phyloP scores from a whole-genome alignment of 2,888 invertebrate species.

The Harpagoxenus sublaevis region DNA sequence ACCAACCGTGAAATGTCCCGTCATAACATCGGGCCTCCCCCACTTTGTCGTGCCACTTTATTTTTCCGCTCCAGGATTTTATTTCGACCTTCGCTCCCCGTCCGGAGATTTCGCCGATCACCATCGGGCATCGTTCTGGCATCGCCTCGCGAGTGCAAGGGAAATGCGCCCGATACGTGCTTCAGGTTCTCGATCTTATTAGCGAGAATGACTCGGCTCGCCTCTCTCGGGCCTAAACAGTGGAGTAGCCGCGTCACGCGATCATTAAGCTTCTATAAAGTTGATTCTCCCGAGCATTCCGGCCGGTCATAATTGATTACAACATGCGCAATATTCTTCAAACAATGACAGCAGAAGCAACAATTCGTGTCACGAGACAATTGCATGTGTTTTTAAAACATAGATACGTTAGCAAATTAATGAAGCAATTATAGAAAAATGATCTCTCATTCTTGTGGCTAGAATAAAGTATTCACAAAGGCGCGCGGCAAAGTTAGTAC shows the following conservation, averaged over 20 bases:
- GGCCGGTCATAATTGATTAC: conserved; percentile 47
- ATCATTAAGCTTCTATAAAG: conserved; percentile 70
- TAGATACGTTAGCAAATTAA: conserved; percentile 11
- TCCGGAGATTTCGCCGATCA: conserved; percentile 29
- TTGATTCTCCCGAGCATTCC: conserved; percentile 63
- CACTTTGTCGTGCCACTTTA: conserved; percentile 63
- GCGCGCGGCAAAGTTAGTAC: too few relatives aligned
- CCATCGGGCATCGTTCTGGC: conserved; percentile 14
- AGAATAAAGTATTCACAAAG: background rate
- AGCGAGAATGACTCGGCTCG: conserved; percentile 83
- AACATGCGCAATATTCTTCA: conserved; percentile 48
- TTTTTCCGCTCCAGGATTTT: conserved; percentile 47
- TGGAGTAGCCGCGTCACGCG: conserved; percentile 68
- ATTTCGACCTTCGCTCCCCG: conserved; percentile 17
- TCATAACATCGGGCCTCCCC: conserved; percentile 83
- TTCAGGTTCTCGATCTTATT: conserved; percentile 80
- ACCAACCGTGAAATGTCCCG: conserved; percentile 85
- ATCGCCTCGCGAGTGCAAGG: conserved; percentile 42
- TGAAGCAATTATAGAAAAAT: background rate
- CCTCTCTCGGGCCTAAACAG: conserved; percentile 69
- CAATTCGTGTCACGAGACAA: conserved; percentile 12
- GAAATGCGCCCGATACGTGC: conserved; percentile 63
- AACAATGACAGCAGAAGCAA: conserved; percentile 40
- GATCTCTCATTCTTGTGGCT: background rate
- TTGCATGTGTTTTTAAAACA: conserved; percentile 13